Conservation (phyloP, 2,113 vertebrate species). For the Theristicus caerulescens region DNA sequence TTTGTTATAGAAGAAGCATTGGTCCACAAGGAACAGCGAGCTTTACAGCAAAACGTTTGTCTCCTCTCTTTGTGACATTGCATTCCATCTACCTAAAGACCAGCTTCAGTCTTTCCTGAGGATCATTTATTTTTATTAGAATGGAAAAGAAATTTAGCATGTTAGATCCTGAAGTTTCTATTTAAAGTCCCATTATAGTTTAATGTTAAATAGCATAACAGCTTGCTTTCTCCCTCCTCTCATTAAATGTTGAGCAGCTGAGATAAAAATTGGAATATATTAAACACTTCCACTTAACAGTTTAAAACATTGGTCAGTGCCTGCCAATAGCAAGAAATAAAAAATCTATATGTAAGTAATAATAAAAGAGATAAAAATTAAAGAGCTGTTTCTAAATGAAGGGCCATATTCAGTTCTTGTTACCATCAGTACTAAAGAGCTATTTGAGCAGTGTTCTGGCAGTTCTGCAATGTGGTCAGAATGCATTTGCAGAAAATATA, state of each 20-base stretch:
- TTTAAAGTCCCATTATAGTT: conserved; percentile 34
- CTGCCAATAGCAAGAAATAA: conserved; percentile 43
- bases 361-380: conserved; percentile 53
- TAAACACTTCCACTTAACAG: conserved; percentile 18
- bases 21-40: neutral
- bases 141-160: conserved; percentile 13
- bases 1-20: neutral
- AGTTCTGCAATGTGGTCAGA: neutral
- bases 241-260: conserved; percentile 32
- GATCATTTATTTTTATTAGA: conserved; percentile 64
- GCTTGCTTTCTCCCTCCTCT: conserved; percentile 29
- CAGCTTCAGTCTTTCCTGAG: neutral
- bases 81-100: neutral
- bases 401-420: neutral
- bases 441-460: neutral
- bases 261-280: conserved; percentile 46
- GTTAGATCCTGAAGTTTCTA: conserved; percentile 27
- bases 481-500: neutral
- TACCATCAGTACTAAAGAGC: neutral
- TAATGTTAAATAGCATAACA: conserved; percentile 34
- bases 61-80: neutral
- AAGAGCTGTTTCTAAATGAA: conserved; percentile 43
- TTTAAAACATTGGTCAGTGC: conserved; percentile 32
- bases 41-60: conserved; percentile 12
- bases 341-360: neutral